A percentile compares a stretch with the other conserved stretches of the same genome.
These are phyloP conservation scores for Darevskia nairensis DNA, from an alignment of 2,797 vertebrate species.

Conservation along the genomic window DNA sequence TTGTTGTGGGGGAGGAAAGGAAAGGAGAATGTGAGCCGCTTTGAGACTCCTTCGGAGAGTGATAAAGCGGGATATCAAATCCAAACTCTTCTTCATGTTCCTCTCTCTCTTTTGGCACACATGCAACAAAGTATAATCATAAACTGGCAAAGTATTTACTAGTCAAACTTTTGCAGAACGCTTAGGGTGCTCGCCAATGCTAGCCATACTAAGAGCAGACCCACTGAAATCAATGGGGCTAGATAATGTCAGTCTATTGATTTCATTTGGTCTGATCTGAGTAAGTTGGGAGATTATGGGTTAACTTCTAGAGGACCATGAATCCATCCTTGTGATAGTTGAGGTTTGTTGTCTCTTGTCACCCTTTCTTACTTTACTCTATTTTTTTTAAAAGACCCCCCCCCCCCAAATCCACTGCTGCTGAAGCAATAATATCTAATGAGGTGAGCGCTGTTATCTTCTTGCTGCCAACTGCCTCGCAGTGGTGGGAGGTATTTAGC, in stretches of 20 bases:
- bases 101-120: neutral
- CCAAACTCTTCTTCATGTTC: no score
- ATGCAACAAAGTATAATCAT: neutral
- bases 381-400: neutral
- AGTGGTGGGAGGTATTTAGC: conserved; percentile 50
- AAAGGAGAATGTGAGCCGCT: no score
- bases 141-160: neutral
- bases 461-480: conserved; percentile 49
- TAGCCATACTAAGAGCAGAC: no score
- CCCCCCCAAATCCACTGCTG: neutral
- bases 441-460: conserved; percentile 25
- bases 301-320: conserved; percentile 12
- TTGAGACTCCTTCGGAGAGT: no score
- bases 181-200: no score
- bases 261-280: no score
- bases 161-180: neutral
- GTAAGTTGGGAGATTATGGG: no score
- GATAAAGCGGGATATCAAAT: no score
- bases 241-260: no score
- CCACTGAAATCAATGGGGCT: no score
- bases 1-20: no score
- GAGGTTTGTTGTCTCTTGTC: conserved; percentile 33
- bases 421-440: conserved; percentile 36
- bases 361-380: conserved; percentile 29
- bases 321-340: neutral